These are phyloP conservation scores for Helicoverpa zea DNA, from an alignment of 1,140 invertebrate species.

Conservation along the genomic window DNA sequence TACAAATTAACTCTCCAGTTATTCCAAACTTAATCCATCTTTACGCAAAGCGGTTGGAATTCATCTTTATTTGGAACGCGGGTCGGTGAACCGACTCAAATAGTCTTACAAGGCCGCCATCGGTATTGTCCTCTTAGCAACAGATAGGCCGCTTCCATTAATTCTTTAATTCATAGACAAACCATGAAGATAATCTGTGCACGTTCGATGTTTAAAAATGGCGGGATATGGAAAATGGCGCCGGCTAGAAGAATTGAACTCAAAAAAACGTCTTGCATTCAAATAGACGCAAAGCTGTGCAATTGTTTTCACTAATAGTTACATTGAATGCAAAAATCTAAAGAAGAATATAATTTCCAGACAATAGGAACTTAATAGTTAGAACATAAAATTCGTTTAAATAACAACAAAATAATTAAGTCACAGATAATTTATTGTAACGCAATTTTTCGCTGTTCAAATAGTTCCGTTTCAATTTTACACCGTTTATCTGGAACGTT, in stretches of 20 bases:
- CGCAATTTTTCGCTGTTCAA: not conserved
- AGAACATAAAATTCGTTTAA: no score
- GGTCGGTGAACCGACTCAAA: constrained; percentile 68
- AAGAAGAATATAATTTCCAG: no score
- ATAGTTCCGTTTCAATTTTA: constrained; percentile 19
- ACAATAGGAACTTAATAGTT: no score
- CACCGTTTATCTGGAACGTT: not conserved
- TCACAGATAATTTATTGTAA: not conserved
- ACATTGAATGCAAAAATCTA: no score
- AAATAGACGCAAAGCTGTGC: no score
- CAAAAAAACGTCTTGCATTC: no score
- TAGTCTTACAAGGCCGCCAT: constrained; percentile 71
- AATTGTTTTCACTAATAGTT: no score
- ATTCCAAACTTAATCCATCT: constrained; percentile 50
- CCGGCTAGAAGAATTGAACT: not conserved
- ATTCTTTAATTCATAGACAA: constrained; percentile 27
- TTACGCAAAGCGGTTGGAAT: constrained; percentile 66
- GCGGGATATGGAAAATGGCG: not conserved
- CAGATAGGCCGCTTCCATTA: constrained; percentile 32
- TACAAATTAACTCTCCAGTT: constrained; percentile 8
- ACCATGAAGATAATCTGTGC: constrained; percentile 20
- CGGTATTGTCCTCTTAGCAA: constrained; percentile 69
- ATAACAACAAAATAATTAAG: not conserved
- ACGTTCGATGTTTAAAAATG: constrained; percentile 21
- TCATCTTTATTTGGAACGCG: constrained; percentile 71